Evolutionary conservation across 2,113 vertebrate species (phyloP), one percentile per base, ranked within the genome.

Genomic region (Prochilodus magdalenae): DNA sequence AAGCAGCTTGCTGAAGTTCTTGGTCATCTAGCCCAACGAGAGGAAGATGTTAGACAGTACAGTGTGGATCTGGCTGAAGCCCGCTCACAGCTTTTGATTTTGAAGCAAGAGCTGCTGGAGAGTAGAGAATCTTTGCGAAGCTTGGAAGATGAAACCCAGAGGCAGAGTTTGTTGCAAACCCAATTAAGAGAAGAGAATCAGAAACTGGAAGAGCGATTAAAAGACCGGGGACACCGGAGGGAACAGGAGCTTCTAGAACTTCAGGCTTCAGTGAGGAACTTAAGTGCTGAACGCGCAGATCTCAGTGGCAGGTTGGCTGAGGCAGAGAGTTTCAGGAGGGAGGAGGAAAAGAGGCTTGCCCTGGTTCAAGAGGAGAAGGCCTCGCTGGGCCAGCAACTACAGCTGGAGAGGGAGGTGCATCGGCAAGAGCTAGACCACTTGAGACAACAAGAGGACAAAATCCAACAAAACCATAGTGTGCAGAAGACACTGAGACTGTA

Each of bases 381-480:
- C 2, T 87, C 94, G 1, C 66, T 95, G 77, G 92, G 91, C 8
- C 88, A 91, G 72, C 96, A 98, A 88, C 90, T 98, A 87, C 95
- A 95, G 90, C 91, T 96, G 2, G 95, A 98, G 87, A 94, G 96
- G 78, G 96, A 96, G 44, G 88, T 94, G 85, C 96, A 98, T 85
- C 93, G 94, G 83, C 94, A 93, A 83, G 96, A 98, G 76, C 18
- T 97, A 88, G 86, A 81, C 47, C 92, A 92, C 89, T 86, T 96
- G 67, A 93, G 86, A 75, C 40, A 90, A 80, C 92, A 96, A 81
- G 93, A 90, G 40, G 78, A 89, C 85, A 94, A 90, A 89, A 88
- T 80, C 0, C 95, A 94, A 85, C 95, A 95, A 20, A 95, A 96
- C 2, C 89, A 85, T 2, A 94, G 93, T 0, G 67, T 94, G 82